A percentile compares a stretch with the other conserved stretches of the same genome.
phyloP scores from a whole-genome alignment of 2,888 invertebrate species.

The Trisateles emortualis region DNA sequence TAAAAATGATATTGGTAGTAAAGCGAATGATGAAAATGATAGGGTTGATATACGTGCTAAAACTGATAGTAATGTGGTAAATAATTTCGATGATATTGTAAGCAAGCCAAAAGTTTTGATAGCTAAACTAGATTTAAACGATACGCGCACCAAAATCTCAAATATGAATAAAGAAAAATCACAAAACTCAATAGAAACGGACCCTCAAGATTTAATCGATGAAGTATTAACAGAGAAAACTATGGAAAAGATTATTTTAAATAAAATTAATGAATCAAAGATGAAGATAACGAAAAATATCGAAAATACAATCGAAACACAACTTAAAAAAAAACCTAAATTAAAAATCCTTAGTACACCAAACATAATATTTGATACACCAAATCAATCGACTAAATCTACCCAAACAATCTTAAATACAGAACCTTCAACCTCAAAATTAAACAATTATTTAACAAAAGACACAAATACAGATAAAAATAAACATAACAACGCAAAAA shows the following conservation, averaged over 20 bases:
- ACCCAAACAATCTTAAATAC: background rate
- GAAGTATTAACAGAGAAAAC: conserved; percentile 27
- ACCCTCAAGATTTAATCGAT: conserved; percentile 29
- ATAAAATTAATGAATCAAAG: background rate
- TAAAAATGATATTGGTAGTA: too few species aligned
- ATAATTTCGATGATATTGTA: too few species aligned
- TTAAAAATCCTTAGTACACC: background rate
- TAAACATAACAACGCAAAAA: background rate
- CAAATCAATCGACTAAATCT: too few species aligned
- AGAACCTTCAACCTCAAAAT: too few species aligned
- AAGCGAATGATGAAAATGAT: too few species aligned
- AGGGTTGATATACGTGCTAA: too few species aligned
- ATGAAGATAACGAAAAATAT: background rate
- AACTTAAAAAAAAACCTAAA: background rate
- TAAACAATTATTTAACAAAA: background rate
- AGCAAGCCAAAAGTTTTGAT: conserved; percentile 12
- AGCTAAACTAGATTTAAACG: background rate
- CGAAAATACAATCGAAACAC: background rate
- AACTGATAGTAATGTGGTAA: too few species aligned
- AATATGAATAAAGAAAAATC: conserved; percentile 10
- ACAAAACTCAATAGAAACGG: conserved; percentile 20
- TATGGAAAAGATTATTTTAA: conserved; percentile 11
- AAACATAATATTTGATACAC: too few species aligned
- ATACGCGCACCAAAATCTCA: background rate
- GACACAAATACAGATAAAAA: background rate